Evolutionary conservation across 2,113 vertebrate genomes (phyloP).

Genomic region (Etheostoma spectabile): DNA sequence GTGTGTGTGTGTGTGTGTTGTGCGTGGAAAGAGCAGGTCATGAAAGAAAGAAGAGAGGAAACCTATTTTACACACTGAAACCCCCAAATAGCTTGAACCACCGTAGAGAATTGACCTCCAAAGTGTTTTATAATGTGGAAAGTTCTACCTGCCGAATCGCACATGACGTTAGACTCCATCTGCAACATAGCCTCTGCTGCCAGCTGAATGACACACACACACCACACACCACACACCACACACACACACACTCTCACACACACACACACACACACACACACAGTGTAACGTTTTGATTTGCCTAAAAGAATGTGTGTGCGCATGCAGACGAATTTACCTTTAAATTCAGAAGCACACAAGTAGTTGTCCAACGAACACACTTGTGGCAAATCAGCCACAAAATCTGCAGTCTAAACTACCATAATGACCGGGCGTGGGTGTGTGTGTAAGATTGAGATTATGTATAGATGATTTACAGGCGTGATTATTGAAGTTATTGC

Average conservation of each 20-base stretch:
- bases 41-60: slow-evolving; percentile 1
- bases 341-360: slow-evolving; percentile 24
- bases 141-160: slow-evolving; percentile 49
- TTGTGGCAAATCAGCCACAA: slow-evolving; percentile 34
- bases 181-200: slow-evolving; percentile 11
- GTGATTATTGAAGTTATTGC: slow-evolving; percentile 24
- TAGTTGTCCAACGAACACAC: slow-evolving; percentile 3
- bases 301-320: not conserved
- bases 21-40: slow-evolving; percentile 9
- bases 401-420: slow-evolving; percentile 51
- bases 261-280: slow-evolving; percentile 15
- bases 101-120: slow-evolving; percentile 40
- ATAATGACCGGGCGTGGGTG: not conserved
- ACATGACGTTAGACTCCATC: slow-evolving; percentile 42
- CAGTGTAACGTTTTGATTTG: slow-evolving; percentile 45
- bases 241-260: slow-evolving; percentile 16
- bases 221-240: slow-evolving; percentile 25
- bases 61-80: slow-evolving; percentile 43
- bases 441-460: not conserved
- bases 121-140: slow-evolving; percentile 68
- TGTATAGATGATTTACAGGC: slow-evolving; percentile 45
- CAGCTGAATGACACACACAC: slow-evolving; percentile 20
- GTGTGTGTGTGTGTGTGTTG: slow-evolving; percentile 17
- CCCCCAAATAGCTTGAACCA: slow-evolving; percentile 36
- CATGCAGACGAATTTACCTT: slow-evolving; percentile 12